These are phyloP conservation scores for Lates japonicus DNA, from an alignment of 2,797 vertebrate species.

Conservation along the genomic window DNA sequence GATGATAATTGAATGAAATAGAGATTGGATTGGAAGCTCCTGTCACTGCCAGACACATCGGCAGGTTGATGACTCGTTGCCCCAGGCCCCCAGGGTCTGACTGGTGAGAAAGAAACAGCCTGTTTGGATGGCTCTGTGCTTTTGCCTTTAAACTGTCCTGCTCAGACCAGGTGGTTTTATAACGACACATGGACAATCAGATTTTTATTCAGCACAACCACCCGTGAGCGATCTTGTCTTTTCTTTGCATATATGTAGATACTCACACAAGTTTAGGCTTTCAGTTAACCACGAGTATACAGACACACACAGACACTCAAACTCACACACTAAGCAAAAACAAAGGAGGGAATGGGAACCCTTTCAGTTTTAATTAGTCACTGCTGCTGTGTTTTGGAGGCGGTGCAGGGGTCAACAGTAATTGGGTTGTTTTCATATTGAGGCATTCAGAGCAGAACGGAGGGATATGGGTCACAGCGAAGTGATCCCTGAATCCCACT, in stretches of 20 bases:
- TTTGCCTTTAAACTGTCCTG: constrained; percentile 54
- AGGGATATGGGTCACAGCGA: constrained; percentile 82
- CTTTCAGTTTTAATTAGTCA: constrained; percentile 85
- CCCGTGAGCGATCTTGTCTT: constrained; percentile 6
- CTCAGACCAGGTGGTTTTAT: constrained; percentile 35
- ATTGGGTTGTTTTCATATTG: constrained; percentile 86
- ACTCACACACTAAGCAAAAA: constrained; percentile 65
- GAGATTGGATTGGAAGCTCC: constrained; percentile 82
- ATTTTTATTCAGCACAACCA: constrained; percentile 37
- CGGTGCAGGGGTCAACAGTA: constrained; percentile 81
- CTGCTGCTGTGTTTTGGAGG: constrained; percentile 80
- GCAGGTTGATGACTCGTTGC: constrained; percentile 75
- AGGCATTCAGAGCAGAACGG: constrained; percentile 82
- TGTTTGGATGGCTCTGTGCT: constrained; percentile 52
- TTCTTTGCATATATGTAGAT: constrained; percentile 33
- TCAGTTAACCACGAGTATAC: constrained; percentile 44
- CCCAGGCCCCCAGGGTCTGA: constrained; percentile 56
- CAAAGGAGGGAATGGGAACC: constrained; percentile 73
- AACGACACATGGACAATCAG: constrained; percentile 34
- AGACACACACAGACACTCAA: constrained; percentile 28
- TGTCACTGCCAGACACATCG: constrained; percentile 79
- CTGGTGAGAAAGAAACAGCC: constrained; percentile 65
- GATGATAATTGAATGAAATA: constrained; percentile 83
- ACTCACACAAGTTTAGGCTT: constrained; percentile 35
- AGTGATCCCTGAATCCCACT: constrained; percentile 76